Evolutionary conservation across 2,888 invertebrate genomes (phyloP).

Genomic region (Branchinecta sandiegonensis): DNA sequence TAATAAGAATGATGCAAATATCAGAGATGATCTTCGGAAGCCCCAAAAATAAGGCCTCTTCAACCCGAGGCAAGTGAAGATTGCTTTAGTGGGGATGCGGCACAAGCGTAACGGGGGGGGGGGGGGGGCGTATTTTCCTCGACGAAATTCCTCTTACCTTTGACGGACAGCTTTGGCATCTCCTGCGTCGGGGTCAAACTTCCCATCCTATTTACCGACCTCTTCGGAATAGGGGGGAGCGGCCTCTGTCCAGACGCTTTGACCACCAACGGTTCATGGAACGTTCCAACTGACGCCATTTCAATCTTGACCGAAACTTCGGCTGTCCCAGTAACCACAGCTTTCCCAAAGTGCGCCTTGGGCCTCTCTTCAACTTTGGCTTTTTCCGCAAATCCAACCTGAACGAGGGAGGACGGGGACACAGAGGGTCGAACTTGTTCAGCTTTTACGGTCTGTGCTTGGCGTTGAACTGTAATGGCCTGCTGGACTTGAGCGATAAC

Average conservation of each 20-base stretch:
- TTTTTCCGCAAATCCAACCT: background rate
- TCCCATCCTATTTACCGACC: too few species aligned
- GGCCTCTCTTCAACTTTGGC: conserved; percentile 3
- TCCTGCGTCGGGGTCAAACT: background rate
- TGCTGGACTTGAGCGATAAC: background rate
- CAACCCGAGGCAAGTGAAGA: too few species aligned
- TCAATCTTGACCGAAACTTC: background rate
- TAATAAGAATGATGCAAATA: too few species aligned
- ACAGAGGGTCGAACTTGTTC: background rate
- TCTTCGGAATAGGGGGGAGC: too few species aligned
- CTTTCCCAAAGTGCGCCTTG: background rate
- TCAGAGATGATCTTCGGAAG: too few species aligned
- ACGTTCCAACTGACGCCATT: background rate
- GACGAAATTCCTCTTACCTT: background rate
- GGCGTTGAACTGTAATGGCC: background rate
- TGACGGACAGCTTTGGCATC: background rate
- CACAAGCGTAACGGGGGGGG: too few species aligned
- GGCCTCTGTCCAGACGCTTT: too few species aligned
- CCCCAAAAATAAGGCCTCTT: too few species aligned
- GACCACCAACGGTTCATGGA: too few species aligned
- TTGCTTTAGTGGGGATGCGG: too few species aligned
- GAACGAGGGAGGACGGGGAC: background rate
- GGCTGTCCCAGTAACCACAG: too few species aligned
- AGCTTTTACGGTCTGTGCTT: background rate
- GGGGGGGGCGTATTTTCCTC: too few species aligned